Evolutionary conservation across 2,797 vertebrate genomes (phyloP), one percentile per base, ranked within the genome.

Genomic region (Xiphorhynchus erythropygius): DNA sequence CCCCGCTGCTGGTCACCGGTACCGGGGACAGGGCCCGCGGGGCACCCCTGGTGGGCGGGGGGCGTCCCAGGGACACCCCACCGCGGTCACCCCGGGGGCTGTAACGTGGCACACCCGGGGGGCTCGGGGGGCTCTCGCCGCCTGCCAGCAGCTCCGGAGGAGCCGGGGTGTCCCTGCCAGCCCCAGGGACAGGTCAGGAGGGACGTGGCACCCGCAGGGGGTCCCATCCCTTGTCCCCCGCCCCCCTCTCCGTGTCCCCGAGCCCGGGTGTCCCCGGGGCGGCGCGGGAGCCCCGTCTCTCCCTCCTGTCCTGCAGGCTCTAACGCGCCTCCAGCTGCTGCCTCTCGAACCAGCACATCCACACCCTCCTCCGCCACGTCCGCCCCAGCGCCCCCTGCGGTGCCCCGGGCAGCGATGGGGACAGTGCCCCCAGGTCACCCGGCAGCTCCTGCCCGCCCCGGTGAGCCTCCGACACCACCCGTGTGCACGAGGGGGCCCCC

Each of bases 281-380:
- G 39, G 25, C 19, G 57, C 73, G 42, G 90, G 93, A 97, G 97
- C 93, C 94, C 91, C 82, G 59, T 97, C 80, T 97, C 96, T 97
- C 95, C 94, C 94, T 97, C 97, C 94, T 97, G 93, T 97, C 96
- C 97, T 92, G 96, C 96, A 97, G 97, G 96, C 94, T 94, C 90
- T 95, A 96, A 94, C 81, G 86, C 50, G 64, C 88, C 96, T 97
- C 95, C 97, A 97, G 96, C 93, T 97, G 97, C 95, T 97, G 97
- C 96, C 96, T 96, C 93, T 96, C 88, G 94, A 97, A 96, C 91
- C 96, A 95, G 96, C 93, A 96, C 95, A 47, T 96, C 90, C 97
- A 96, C 95, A 87, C 97, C 91, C 96, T 96, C 94, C 95, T 97
- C 91, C 93, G 91, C 87, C 97, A 95, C 94, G 92, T 94, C 88